These are phyloP conservation scores for Argyra leucocephala DNA, from an alignment of 2,888 invertebrate species.

Conservation along the genomic window DNA sequence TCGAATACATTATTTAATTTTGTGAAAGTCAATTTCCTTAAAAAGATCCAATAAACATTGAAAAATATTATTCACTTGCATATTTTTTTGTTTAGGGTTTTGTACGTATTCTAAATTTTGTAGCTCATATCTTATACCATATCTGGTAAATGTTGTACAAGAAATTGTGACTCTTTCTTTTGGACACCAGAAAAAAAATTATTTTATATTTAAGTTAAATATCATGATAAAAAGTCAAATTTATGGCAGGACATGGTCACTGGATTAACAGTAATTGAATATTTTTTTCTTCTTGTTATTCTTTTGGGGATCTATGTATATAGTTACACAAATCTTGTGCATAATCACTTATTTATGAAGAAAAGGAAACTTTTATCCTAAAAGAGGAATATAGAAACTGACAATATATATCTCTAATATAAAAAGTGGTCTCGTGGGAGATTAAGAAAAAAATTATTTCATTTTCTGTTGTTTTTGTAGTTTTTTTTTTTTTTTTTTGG, in stretches of 20 bases:
- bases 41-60: conserved; percentile 12
- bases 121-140: neutral
- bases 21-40: conserved; percentile 18
- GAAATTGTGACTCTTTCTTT: neutral
- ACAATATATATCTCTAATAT: neutral
- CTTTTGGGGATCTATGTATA: neutral
- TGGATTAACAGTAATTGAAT: conserved; percentile 6
- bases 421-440: conserved; percentile 6
- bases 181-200: neutral
- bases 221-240: conserved; percentile 4
- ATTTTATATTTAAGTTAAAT: conserved; percentile 4
- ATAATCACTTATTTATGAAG: neutral
- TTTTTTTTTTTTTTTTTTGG: no score
- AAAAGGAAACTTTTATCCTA: neutral
- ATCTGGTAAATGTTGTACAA: neutral
- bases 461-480: no score
- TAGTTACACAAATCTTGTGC: neutral
- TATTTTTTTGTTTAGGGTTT: neutral
- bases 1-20: conserved; percentile 17
- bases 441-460: neutral
- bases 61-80: neutral
- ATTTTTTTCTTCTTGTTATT: neutral
- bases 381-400: neutral
- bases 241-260: conserved; percentile 6
- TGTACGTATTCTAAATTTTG: neutral